A percentile compares a stretch with the other conserved stretches of the same genome.
Evolutionary conservation across 1,140 invertebrate species (phyloP).

Genomic region (Heterodera carotae): DNA sequence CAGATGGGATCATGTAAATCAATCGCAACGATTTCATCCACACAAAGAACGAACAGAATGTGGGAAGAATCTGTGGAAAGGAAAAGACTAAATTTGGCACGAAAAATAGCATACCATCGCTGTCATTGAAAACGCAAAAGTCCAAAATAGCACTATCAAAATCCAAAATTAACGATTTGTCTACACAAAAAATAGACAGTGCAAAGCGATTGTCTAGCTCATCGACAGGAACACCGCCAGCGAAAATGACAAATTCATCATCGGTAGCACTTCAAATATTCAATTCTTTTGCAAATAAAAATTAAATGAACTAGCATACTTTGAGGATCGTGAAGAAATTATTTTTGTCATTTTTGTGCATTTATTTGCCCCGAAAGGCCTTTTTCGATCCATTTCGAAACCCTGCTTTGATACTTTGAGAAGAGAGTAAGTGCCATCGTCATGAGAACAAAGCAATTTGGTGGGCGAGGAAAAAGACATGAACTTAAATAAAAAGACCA

Average conservation of each 20-base stretch:
- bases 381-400: constrained; percentile 21
- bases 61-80: constrained; percentile 17
- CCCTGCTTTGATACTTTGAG: constrained; percentile 6
- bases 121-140: constrained; percentile 36
- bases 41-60: constrained; percentile 44
- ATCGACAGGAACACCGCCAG: constrained; percentile 35
- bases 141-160: constrained; percentile 45
- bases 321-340: constrained; percentile 13
- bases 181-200: constrained; percentile 24
- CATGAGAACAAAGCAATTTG: constrained; percentile 18
- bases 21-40: constrained; percentile 48
- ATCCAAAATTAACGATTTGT: constrained; percentile 38
- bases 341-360: constrained; percentile 37
- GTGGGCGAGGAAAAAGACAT: background rate
- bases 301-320: constrained; percentile 7
- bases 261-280: background rate
- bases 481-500: constrained; percentile 14
- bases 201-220: constrained; percentile 35
- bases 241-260: constrained; percentile 42
- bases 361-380: constrained; percentile 22
- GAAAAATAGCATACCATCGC: constrained; percentile 15
- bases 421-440: constrained; percentile 21
- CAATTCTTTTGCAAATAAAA: background rate
- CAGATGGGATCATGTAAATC: constrained; percentile 42
- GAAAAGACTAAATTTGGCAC: too few relatives aligned